Evolutionary conservation across 2,888 invertebrate genomes (phyloP), one percentile per base, ranked within the genome.

Genomic region (Zeuzera pyrina): DNA sequence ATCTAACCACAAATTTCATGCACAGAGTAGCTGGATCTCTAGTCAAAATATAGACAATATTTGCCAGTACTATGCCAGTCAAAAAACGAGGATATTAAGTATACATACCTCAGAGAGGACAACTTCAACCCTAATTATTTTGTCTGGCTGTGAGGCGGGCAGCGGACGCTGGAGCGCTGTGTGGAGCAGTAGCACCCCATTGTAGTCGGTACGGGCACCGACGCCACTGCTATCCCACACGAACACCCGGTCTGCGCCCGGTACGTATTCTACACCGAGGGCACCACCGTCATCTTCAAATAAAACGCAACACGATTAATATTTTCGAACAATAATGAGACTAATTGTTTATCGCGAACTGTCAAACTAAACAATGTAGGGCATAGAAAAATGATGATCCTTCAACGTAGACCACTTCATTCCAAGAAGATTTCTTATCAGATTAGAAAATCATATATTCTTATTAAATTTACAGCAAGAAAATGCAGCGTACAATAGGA

Each of bases 191-290:
- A 97, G 84, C 33, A 95, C 94, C 40, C 96, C 95, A 81, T 95
- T 95, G 70, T 95, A 93, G 71, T 96, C 95, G 34, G 92, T 91
- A 38, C 97, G 88, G 39, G 94, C 89, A 43, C 95, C 94, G 48
- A 96, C 85, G 42, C 91, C 90, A 56, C 87, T 87, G 45, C 89
- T 90, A 84, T 95, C 92, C 78, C 92, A 92, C 57, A 94, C 90
- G 49, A 95, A 86, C 47, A 95, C 88, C 65, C 93, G 89, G 70
- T 95, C 95, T 57, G 91, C 89, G 39, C 91, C 90, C 41, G 89
- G 81, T 66, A 91, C 88, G 66, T 92, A 93, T 58, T 88, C 87
- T 45, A 92, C 91, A 52, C 87, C 88, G 41, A 92, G 79, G 55
- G 87, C 85, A 48, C 88, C 88, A 44, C 85, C 81, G 60, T 87